Evolutionary conservation across 2,113 vertebrate species (phyloP).

Genomic region (Cynopterus brachyotis): DNA sequence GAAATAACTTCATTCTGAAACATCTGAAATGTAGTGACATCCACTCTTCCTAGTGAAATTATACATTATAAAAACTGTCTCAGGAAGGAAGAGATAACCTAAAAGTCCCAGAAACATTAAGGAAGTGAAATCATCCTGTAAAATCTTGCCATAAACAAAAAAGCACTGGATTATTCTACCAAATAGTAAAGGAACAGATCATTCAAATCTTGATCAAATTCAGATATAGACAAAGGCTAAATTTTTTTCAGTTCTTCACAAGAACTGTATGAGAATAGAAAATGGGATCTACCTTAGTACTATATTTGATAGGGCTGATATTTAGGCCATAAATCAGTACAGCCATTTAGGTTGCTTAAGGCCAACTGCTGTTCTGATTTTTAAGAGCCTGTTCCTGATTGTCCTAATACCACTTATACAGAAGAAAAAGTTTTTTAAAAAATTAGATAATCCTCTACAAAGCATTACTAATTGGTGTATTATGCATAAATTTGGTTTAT

Average conservation of each 20-base stretch:
- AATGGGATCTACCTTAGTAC: neutral
- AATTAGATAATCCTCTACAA: neutral
- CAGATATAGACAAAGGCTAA: neutral
- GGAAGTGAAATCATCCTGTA: neutral
- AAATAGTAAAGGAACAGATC: neutral
- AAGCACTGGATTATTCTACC: neutral
- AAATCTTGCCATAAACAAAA: neutral
- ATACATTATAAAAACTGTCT: neutral
- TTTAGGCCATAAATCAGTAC: neutral
- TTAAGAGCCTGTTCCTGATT: neutral
- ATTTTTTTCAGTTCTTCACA: neutral
- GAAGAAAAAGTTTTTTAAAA: neutral
- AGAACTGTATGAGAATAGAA: neutral
- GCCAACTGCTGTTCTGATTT: neutral
- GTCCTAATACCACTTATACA: neutral
- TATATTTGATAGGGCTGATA: neutral
- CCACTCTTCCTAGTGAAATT: neutral
- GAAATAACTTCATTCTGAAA: neutral
- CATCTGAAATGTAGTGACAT: neutral
- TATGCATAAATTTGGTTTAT: neutral
- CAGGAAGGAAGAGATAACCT: neutral
- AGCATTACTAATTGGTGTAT: neutral
- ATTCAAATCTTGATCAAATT: neutral
- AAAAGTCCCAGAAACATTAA: neutral
- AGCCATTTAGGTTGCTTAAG: neutral